Evolutionary conservation across 2,888 invertebrate species (phyloP).

Genomic region (Byasa hedistus): DNA sequence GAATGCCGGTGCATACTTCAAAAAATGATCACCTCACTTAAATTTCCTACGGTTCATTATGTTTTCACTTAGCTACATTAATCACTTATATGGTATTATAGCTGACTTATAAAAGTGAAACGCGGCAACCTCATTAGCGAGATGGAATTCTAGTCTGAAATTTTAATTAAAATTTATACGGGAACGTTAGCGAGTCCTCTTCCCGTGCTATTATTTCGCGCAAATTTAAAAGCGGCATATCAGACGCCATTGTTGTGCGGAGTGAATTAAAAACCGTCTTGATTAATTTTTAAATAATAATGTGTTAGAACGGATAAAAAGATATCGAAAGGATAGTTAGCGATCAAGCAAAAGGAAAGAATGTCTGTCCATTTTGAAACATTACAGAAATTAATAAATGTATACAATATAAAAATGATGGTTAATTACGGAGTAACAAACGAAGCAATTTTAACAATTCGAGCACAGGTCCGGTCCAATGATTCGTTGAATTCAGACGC

Average conservation of each 20-base stretch:
- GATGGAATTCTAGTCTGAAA: conserved; percentile 45
- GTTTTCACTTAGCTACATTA: too few relatives aligned
- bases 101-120: conserved; percentile 39
- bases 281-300: background rate
- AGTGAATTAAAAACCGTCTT: conserved; percentile 19
- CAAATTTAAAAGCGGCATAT: conserved; percentile 21
- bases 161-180: conserved; percentile 41
- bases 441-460: background rate
- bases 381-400: too few relatives aligned
- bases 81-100: too few relatives aligned
- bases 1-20: too few relatives aligned
- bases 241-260: conserved; percentile 21
- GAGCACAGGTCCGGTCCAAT: background rate
- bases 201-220: conserved; percentile 24
- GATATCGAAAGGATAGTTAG: too few relatives aligned
- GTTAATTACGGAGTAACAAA: conserved; percentile 1
- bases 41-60: too few relatives aligned
- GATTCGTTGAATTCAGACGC: conserved; percentile 11
- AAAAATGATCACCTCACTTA: too few relatives aligned
- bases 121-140: conserved; percentile 54
- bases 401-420: background rate
- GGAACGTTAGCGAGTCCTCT: conserved; percentile 21
- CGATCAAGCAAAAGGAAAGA: too few relatives aligned
- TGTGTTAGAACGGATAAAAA: too few relatives aligned
- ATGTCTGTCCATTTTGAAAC: too few relatives aligned